Evolutionary conservation across 2,113 vertebrate genomes (phyloP).

Genomic region (Entomyzon cyanotis): DNA sequence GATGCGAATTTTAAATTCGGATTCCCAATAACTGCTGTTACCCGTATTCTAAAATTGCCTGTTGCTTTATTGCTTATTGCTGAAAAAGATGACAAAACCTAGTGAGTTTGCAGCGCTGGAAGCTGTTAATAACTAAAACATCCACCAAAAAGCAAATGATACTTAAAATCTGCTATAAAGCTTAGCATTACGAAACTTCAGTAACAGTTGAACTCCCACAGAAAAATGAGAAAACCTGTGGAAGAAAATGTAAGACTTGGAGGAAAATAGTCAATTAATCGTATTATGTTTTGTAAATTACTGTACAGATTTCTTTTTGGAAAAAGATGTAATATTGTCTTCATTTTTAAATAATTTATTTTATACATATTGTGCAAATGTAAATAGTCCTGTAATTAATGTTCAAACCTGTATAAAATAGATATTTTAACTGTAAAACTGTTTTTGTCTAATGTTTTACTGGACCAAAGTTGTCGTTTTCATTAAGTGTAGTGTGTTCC

Average conservation of each 20-base stretch:
- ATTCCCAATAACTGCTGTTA: conserved; percentile 58
- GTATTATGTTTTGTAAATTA: conserved; percentile 79
- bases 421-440: conserved; percentile 95
- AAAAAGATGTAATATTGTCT: conserved; percentile 86
- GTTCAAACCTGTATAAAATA: conserved; percentile 91
- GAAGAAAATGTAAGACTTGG: conserved; percentile 66
- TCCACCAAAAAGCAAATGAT: conserved; percentile 56
- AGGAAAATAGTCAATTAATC: conserved; percentile 68
- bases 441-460: conserved; percentile 92
- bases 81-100: conserved; percentile 45
- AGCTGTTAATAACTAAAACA: conserved; percentile 72
- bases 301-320: conserved; percentile 87
- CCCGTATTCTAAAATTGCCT: conserved; percentile 46
- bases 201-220: conserved; percentile 64
- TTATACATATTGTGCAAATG: conserved; percentile 99
- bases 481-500: conserved; percentile 81
- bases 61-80: conserved; percentile 27
- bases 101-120: conserved; percentile 73
- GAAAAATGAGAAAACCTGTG: conserved; percentile 60
- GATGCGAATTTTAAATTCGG: conserved; percentile 12
- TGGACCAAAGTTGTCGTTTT: conserved; percentile 95
- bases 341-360: conserved; percentile 99
- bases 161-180: conserved; percentile 46
- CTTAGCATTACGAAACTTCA: conserved; percentile 38
- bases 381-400: conserved; percentile 99